Evolutionary conservation across 2,113 vertebrate species (phyloP).

Genomic region (Clarias batrachus): DNA sequence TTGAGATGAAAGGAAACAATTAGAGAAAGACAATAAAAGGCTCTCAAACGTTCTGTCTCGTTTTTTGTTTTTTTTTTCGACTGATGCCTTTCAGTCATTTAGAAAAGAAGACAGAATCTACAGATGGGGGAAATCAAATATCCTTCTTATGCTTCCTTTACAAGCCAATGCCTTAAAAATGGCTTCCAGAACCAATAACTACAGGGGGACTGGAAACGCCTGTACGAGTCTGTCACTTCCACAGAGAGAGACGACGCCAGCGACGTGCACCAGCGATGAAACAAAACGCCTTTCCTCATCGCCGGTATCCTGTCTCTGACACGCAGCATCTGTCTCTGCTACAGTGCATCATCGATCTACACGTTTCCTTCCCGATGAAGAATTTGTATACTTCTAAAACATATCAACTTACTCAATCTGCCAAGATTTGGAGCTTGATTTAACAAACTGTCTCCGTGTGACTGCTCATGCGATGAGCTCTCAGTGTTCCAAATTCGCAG

Average conservation of each 20-base stretch:
- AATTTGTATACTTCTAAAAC: slow-evolving; percentile 55
- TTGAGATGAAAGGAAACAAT: slow-evolving; percentile 34
- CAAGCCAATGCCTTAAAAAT: slow-evolving; percentile 62
- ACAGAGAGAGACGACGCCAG: slow-evolving; percentile 31
- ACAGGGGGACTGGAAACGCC: slow-evolving; percentile 58
- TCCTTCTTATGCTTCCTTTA: slow-evolving; percentile 69
- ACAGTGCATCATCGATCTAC: slow-evolving; percentile 63
- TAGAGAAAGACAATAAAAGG: slow-evolving; percentile 38
- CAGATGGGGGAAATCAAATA: slow-evolving; percentile 69
- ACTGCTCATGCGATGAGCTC: slow-evolving; percentile 25
- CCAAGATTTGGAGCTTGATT: slow-evolving; percentile 50
- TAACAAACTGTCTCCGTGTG: slow-evolving; percentile 42
- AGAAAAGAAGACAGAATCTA: slow-evolving; percentile 28
- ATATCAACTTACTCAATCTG: slow-evolving; percentile 46
- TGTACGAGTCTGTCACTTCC: slow-evolving; percentile 41
- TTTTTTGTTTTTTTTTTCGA: slow-evolving; percentile 7
- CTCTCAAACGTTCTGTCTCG: slow-evolving; percentile 16
- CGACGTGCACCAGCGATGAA: slow-evolving; percentile 59
- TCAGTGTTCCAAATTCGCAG: neutral
- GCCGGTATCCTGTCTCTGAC: slow-evolving; percentile 70
- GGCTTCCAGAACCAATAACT: slow-evolving; percentile 66
- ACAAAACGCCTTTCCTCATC: slow-evolving; percentile 65
- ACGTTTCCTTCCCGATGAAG: slow-evolving; percentile 38
- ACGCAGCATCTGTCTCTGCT: slow-evolving; percentile 68
- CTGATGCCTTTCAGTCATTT: slow-evolving; percentile 52